phyloP scores from a whole-genome alignment of 2,113 vertebrate species.

The Corvus hawaiiensis region DNA sequence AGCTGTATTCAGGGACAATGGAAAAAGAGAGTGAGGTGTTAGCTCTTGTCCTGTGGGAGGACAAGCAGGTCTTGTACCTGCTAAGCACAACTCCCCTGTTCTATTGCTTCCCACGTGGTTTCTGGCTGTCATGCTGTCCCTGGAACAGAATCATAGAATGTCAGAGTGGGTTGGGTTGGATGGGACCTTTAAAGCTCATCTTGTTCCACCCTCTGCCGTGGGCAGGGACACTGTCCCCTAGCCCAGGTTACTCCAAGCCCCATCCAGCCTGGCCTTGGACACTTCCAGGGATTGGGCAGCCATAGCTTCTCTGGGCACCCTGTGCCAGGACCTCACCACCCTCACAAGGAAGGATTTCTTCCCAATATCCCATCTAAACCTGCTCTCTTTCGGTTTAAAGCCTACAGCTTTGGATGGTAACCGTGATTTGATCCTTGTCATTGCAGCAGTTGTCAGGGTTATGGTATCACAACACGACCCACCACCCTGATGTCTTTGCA shows the following conservation, averaged over 20 bases:
- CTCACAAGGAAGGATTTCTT: background rate
- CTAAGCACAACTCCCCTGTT: background rate
- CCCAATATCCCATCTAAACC: no score
- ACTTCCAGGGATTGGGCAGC: background rate
- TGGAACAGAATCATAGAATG: background rate
- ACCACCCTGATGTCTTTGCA: constrained; percentile 83
- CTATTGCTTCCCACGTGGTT: background rate
- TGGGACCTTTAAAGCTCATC: background rate
- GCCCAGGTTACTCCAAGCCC: background rate
- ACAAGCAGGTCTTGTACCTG: background rate
- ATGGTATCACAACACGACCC: constrained; percentile 92
- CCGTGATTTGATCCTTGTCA: background rate
- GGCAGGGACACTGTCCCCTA: background rate
- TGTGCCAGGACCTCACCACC: background rate
- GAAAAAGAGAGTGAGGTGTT: background rate
- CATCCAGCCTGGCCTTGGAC: background rate
- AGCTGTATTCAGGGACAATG: background rate
- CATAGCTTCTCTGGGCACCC: background rate
- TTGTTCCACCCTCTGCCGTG: background rate
- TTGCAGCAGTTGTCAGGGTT: constrained; percentile 88
- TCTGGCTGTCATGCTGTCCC: background rate
- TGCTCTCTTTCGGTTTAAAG: background rate
- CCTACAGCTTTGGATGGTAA: background rate
- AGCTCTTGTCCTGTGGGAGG: background rate
- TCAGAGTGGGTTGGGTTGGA: background rate